A percentile compares a stretch with the other conserved stretches of the same genome.
Evolutionary conservation across 2,797 vertebrate genomes (phyloP).

Genomic region (Tadarida brasiliensis): DNA sequence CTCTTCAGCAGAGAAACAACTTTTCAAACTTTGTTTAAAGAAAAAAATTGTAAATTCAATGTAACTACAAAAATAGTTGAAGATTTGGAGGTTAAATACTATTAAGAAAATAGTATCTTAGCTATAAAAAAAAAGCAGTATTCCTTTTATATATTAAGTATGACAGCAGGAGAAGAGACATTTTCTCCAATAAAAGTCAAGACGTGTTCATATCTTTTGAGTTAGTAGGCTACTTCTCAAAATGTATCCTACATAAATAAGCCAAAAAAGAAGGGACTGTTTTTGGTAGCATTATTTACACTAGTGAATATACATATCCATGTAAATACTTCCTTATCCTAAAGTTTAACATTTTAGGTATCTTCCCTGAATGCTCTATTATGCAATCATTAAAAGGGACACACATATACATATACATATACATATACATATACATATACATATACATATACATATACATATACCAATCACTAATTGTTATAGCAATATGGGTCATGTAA

Average conservation of each 20-base stretch:
- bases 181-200: conserved; percentile 25
- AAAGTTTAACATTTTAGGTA: conserved; percentile 12
- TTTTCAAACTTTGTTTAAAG: background rate
- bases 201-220: background rate
- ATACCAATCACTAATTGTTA: background rate
- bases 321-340: background rate
- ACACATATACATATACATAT: too few species aligned
- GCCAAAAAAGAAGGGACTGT: background rate
- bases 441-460: background rate
- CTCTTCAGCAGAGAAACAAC: background rate
- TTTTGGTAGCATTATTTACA: background rate
- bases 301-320: background rate
- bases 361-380: conserved; percentile 1
- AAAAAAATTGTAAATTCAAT: conserved; percentile 35
- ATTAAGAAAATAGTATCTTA: background rate
- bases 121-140: background rate
- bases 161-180: background rate
- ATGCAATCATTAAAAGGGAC: background rate
- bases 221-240: background rate
- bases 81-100: conserved; percentile 39
- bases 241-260: background rate
- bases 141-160: background rate
- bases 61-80: background rate
- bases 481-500: background rate
- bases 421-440: background rate